phyloP scores from a whole-genome alignment of 2,113 vertebrate genomes.

The Hippocampus zosterae region DNA sequence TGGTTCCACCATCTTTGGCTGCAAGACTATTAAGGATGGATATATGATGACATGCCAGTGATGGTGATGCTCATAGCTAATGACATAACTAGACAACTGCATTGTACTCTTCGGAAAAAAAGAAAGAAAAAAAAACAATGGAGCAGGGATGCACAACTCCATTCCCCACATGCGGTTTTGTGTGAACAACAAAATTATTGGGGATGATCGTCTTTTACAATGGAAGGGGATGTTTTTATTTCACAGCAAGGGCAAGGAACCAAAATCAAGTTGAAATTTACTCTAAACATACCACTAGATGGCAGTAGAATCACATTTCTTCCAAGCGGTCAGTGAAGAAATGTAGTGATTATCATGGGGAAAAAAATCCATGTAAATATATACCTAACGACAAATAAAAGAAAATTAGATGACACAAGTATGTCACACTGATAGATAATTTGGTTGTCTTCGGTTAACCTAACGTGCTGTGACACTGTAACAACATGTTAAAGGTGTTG shows the following conservation, averaged over 20 bases:
- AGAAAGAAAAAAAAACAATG: constrained; percentile 9
- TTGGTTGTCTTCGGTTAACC: no score
- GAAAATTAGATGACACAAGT: no score
- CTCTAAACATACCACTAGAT: not conserved
- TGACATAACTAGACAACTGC: constrained; percentile 89
- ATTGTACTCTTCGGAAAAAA: constrained; percentile 66
- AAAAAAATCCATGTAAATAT: no score
- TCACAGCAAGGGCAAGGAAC: not conserved
- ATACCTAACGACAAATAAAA: no score
- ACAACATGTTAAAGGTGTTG: constrained; percentile 5
- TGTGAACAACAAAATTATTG: not conserved
- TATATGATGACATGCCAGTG: constrained; percentile 31
- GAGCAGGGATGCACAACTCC: constrained; percentile 51
- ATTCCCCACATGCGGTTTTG: not conserved
- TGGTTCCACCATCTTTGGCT: constrained; percentile 87
- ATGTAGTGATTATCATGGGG: not conserved
- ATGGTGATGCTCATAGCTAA: constrained; percentile 44
- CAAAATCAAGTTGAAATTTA: not conserved
- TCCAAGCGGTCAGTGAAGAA: not conserved
- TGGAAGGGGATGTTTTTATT: not conserved
- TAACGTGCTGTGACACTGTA: not conserved
- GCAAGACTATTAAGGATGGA: constrained; percentile 74
- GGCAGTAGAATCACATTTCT: not conserved
- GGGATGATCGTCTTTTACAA: not conserved
- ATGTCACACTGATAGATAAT: not conserved